phyloP scores from a whole-genome alignment of 64 coral and sea anemone genomes.

The Porites lutea region DNA sequence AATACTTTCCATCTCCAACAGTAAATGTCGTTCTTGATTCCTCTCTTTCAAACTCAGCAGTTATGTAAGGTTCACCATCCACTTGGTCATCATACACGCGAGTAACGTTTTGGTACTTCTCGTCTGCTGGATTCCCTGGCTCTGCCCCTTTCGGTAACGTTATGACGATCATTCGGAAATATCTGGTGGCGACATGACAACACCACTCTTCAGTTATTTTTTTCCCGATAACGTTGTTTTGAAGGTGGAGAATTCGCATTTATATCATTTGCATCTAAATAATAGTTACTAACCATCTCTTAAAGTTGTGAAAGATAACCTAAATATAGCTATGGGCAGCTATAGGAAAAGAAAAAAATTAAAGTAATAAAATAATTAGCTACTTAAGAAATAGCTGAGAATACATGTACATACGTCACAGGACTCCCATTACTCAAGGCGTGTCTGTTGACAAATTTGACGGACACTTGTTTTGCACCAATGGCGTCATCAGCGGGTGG shows the following conservation, averaged over 20 bases:
- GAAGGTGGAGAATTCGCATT: too few species aligned
- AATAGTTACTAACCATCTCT: too few species aligned
- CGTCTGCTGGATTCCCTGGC: not conserved
- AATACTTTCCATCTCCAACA: conserved; percentile 32
- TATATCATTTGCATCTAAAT: too few species aligned
- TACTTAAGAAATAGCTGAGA: not conserved
- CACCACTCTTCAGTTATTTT: too few species aligned
- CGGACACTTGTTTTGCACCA: not conserved
- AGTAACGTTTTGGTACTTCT: not conserved
- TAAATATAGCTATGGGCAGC: too few species aligned
- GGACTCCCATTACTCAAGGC: not conserved
- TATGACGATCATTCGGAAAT: not conserved
- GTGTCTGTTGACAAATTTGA: not conserved
- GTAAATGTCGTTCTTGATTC: not conserved
- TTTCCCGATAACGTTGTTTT: too few species aligned
- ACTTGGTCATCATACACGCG: not conserved
- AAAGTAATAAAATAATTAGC: too few species aligned
- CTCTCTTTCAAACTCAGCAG: not conserved
- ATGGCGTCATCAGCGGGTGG: not conserved
- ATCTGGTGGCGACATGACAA: not conserved
- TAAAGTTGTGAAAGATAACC: too few species aligned
- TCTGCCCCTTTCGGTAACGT: not conserved
- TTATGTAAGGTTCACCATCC: conserved; percentile 3
- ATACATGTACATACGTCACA: not conserved
- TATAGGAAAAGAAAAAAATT: too few species aligned